Evolutionary conservation across 1,140 invertebrate species (phyloP), one percentile per base, ranked within the genome.

Genomic region (Homarus americanus): DNA sequence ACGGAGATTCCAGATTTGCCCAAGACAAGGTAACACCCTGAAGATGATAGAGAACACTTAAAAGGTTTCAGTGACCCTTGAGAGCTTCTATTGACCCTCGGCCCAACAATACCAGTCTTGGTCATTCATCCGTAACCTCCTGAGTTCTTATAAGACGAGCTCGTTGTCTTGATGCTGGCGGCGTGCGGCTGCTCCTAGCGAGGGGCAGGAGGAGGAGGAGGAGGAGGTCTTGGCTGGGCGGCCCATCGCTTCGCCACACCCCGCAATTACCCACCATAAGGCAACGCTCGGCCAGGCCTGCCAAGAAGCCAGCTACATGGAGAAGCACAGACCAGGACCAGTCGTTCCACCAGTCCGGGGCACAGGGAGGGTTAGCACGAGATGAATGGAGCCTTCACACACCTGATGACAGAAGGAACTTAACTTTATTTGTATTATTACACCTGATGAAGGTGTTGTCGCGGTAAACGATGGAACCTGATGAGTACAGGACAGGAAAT

Each of bases 191-290:
- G 53, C 20, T 80, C 41, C 78, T 49, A 44, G 78, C 53, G 28
- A 28, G 78, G 36, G 17, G 78, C 41, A 58, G 41, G 78, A 32
- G 63, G 63, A 69, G 82, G 82, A 36, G 63, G 63, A 28, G 24
- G 72, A 34, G 72, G 24, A 36, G 58, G 86, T 69, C 38, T 36
- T 40, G 44, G 75, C 76, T 63, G 76, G 75, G 75, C 53, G 58
- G 75, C 34, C 76, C 24, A 44, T 44, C 24, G 20, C 83, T 44
- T 36, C 49, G 73, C 88, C 80, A 75, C 88, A 90, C 88, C 88
- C 88, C 80, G n/a, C 88, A 90, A 90, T 90, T 90, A 90, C 88
- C 88, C 80, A 72, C 78, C 88, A 76, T 90, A 90, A 83, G 88
- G 69, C 40, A 83, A 63, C 36, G 88, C 34, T 78, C n/a, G 69